Evolutionary conservation across 2,888 invertebrate genomes (phyloP).

Genomic region (Allolobophora icterica): DNA sequence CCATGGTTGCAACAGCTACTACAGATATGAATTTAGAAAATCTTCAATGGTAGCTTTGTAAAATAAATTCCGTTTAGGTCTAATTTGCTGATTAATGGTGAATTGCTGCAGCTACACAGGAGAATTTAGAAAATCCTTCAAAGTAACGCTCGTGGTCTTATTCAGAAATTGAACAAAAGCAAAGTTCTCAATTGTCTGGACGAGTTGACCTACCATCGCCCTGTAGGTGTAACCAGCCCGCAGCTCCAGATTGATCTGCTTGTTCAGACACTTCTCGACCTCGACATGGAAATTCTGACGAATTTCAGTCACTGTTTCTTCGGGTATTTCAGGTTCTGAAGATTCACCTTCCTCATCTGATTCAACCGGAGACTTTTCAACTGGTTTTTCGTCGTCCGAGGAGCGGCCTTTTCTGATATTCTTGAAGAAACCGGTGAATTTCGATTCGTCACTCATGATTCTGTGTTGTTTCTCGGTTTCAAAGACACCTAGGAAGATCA

Average conservation of each 20-base stretch:
- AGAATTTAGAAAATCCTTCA: neutral
- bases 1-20: too few species aligned
- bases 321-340: neutral
- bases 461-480: neutral
- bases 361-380: too few species aligned
- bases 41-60: too few species aligned
- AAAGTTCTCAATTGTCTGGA: neutral
- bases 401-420: too few species aligned
- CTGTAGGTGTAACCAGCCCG: conserved; percentile 64
- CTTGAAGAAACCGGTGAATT: neutral
- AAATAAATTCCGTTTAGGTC: too few species aligned
- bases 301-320: neutral
- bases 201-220: conserved; percentile 59
- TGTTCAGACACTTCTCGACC: conserved; percentile 63
- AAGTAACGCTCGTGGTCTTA: neutral
- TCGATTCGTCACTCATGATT: neutral
- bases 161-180: neutral
- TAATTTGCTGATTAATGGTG: too few species aligned
- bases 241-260: conserved; percentile 65
- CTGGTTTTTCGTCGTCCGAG: too few species aligned
- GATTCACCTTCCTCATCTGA: too few species aligned
- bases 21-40: too few species aligned
- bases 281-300: conserved; percentile 66
- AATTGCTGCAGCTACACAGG: too few species aligned
- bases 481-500: neutral